These are phyloP conservation scores for Sander vitreus DNA, from an alignment of 2,113 vertebrate species.

Conservation along the genomic window DNA sequence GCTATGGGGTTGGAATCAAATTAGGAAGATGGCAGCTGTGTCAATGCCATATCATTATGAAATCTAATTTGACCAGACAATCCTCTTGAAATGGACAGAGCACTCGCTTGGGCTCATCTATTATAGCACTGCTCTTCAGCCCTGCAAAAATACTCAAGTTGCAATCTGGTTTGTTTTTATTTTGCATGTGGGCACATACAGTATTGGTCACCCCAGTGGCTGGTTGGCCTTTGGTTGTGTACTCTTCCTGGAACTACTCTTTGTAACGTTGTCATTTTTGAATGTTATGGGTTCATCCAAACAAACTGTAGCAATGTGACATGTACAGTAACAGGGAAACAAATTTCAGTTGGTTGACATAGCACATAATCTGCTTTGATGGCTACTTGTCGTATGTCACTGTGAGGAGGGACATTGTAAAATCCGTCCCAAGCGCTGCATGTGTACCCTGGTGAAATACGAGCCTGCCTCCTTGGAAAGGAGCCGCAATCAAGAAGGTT, in stretches of 20 bases:
- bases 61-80: slow-evolving; percentile 77
- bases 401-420: slow-evolving; percentile 44
- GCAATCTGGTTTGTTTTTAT: slow-evolving; percentile 28
- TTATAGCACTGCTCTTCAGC: slow-evolving; percentile 47
- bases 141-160: slow-evolving; percentile 46
- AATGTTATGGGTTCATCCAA: slow-evolving; percentile 15
- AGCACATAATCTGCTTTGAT: slow-evolving; percentile 55
- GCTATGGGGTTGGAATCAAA: slow-evolving; percentile 79
- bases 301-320: slow-evolving; percentile 21
- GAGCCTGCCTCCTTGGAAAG: slow-evolving; percentile 52
- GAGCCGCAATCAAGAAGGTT: slow-evolving; percentile 21
- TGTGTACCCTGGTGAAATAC: slow-evolving; percentile 43
- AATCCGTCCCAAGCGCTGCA: slow-evolving; percentile 5
- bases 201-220: slow-evolving; percentile 5
- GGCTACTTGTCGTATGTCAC: slow-evolving; percentile 50
- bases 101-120: slow-evolving; percentile 55
- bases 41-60: slow-evolving; percentile 78
- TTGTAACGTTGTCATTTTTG: slow-evolving; percentile 12
- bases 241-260: slow-evolving; percentile 10
- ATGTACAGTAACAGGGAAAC: slow-evolving; percentile 8
- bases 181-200: background rate
- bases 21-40: slow-evolving; percentile 83
- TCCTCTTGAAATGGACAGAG: slow-evolving; percentile 75
- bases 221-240: background rate
- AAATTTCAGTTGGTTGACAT: slow-evolving; percentile 39